Evolutionary conservation across 2,888 invertebrate species (phyloP), one percentile per base, ranked within the genome.

Genomic region (Cylloceria caligata): DNA sequence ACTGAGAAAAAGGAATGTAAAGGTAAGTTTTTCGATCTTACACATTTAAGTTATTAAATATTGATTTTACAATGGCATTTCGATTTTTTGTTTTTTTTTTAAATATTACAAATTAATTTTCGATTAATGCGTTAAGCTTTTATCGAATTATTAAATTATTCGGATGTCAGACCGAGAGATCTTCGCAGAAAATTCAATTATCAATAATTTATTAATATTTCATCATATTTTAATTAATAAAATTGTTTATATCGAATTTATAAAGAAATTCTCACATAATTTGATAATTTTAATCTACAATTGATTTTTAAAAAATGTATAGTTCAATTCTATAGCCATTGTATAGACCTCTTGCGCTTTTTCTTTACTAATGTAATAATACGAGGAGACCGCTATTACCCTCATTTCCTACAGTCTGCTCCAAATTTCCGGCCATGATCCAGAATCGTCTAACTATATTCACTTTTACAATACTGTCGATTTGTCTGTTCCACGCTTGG

Each of bases 361-460:
- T 30, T n/a, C n/a, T n/a, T 1, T n/a, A 13, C 55, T 57, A 57
- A 57, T 57, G 30, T 24, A 57, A 57, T 57, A 57, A 57, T 13
- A 30, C 30, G 30, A 57, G 30, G 55, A 30, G 13, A 30, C 30
- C 7, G 55, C 30, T 57, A 57, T 57, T 57, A 57, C 27, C 55
- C 55, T 57, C 55, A 27, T 57, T 57, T 5, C n/a, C 30, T 13
- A 27, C 55, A 57, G 30, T 16, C 30, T 57, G 27, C 55, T 57
- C 55, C 55, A 57, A 57, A 30, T 57, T 57, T 57, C 30, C 55
- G 55, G 55, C 55, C 55, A 27, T 57, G 55, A 57, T 57, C 55
- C 16, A 57, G 30, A 57, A 30, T 30, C 55, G 55, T 30, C n/a
- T 6, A 16, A 57, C 6, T n/a, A 30, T 30, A 11, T 27, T 9